Evolutionary conservation across 2,797 vertebrate genomes (phyloP).

Genomic region (Haliaeetus vocifer): DNA sequence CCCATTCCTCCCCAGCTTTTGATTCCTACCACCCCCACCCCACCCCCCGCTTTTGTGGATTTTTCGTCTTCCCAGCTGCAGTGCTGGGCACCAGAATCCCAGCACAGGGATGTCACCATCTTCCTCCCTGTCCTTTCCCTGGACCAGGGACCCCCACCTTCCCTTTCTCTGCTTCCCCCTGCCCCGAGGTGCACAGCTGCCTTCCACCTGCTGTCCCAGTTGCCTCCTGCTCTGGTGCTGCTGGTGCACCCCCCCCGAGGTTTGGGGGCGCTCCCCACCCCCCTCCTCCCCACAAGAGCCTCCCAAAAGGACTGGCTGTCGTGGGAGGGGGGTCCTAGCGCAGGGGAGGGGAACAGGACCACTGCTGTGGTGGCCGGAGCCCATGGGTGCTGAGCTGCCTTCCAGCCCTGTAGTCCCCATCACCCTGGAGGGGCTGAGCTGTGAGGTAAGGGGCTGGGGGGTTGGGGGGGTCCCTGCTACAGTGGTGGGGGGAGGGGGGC

Average conservation of each 20-base stretch:
- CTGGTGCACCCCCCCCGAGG: too few species aligned
- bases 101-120: background rate
- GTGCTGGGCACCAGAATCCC: background rate
- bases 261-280: background rate
- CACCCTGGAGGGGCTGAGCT: background rate
- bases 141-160: too few species aligned
- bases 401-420: background rate
- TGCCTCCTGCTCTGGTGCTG: background rate
- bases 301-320: too few species aligned
- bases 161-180: too few species aligned
- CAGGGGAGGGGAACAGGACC: background rate
- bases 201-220: background rate
- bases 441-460: background rate
- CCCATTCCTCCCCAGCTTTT: too few species aligned
- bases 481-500: background rate
- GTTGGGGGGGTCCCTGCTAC: background rate
- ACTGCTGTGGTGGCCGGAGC: too few species aligned
- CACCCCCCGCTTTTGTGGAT: background rate
- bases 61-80: background rate
- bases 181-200: too few species aligned
- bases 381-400: too few species aligned
- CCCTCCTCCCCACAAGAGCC: background rate
- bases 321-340: fast-evolving
- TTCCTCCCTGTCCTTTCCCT: background rate
- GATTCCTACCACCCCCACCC: background rate